Evolutionary conservation across 2,888 invertebrate genomes (phyloP), one percentile per base, ranked within the genome.

Genomic region (Dioctria linearis): DNA sequence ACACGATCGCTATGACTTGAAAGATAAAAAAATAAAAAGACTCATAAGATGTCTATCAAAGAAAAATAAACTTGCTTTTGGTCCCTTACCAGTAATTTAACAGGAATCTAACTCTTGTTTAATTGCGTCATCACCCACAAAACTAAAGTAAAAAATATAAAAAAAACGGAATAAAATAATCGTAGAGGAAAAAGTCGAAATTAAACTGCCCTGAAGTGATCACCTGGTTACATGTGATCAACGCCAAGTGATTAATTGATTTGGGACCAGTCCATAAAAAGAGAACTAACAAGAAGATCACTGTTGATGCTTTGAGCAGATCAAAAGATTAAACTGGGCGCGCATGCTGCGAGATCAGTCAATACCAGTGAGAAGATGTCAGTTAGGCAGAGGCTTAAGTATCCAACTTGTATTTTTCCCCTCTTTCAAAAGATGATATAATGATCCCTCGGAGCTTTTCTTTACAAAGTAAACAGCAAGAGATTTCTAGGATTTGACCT

Each of bases 201-300:
- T 25, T 5, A 25, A 25, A 59, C 59, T 59, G 59, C 59, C 59
- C 59, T 59, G n/a, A n/a, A 59, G 59, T 59, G 59, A 59, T 59
- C 25, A 59, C 59, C 59, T 59, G n/a, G 75, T 43, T 61, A 75
- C 59, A 75, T 61, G 75, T 59, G 75, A 75, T 59, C 75, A 75
- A 75, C 75, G 75, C 59, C 75, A 75, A 43, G 75, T 75, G 75
- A 75, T 75, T 75, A 75, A 75, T 75, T 75, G 75, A 75, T 75
- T 75, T 75, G 59, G 46, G 46, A 43, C 61, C 61, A 51, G 75
- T 75, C 43, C 54, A 54, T 43, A 59, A 75, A 42, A 75, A 75
- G 8, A 59, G 13, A 37, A 61, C 13, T 59, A 75, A 59, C 59
- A 75, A 43, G 57, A 61, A 59, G 37, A 57, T 71, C 71, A n/a